phyloP scores from a whole-genome alignment of 92 coral and sea anemone genomes.

The Anthopleura xanthogrammica region DNA sequence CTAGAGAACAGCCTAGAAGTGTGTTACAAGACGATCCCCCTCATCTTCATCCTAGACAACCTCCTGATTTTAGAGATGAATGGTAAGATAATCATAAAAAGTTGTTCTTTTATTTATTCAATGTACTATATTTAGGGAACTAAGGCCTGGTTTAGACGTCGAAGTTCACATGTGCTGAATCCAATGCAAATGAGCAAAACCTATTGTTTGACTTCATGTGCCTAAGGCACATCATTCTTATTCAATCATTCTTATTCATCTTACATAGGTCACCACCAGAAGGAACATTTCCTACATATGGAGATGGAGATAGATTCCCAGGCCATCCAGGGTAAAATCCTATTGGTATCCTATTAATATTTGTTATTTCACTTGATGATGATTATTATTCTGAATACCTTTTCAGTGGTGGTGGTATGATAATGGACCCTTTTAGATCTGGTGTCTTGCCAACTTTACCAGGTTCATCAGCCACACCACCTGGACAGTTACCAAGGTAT shows the following conservation, averaged over 20 bases:
- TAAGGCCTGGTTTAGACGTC: too few species aligned
- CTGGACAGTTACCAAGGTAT: conserved; percentile 83
- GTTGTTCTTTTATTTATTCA: too few species aligned
- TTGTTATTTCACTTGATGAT: too few species aligned
- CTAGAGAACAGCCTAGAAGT: conserved; percentile 49
- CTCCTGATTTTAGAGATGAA: conserved; percentile 74
- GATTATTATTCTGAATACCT: background rate
- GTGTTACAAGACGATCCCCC: conserved; percentile 74
- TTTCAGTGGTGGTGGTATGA: conserved; percentile 84
- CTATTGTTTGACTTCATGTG: too few species aligned
- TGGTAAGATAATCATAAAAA: conserved; percentile 41
- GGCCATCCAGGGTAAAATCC: conserved; percentile 87
- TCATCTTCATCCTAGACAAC: conserved; percentile 81
- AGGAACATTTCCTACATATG: conserved; percentile 77
- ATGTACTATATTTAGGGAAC: too few species aligned
- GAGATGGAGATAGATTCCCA: conserved; percentile 90
- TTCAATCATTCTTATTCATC: background rate
- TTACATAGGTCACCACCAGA: conserved; percentile 74
- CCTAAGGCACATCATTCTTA: background rate
- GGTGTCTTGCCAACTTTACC: conserved; percentile 55
- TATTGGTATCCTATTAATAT: too few species aligned
- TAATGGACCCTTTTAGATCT: conserved; percentile 95
- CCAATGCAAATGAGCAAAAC: too few species aligned
- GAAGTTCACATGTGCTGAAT: too few species aligned
- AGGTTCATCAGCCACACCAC: conserved; percentile 35